phyloP scores from a whole-genome alignment of 1,140 invertebrate genomes.

The Tetramorium alpestre region DNA sequence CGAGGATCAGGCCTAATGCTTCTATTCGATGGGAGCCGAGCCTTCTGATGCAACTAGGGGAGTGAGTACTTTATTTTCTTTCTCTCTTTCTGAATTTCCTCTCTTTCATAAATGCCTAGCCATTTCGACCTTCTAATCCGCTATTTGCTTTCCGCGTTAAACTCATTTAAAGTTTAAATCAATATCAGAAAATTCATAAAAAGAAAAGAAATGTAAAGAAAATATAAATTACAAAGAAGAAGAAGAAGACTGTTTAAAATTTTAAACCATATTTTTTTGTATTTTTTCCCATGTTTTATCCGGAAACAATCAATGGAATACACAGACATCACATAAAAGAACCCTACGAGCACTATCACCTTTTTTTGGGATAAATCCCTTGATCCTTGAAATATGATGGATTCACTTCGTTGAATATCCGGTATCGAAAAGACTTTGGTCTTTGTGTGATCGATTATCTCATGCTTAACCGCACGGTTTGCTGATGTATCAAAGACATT shows the following conservation, averaged over 20 bases:
- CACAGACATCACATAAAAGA: not conserved
- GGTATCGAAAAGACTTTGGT: constrained; percentile 74
- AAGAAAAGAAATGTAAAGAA: not conserved
- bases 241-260: not conserved
- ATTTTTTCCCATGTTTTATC: not conserved
- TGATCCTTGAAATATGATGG: constrained; percentile 77
- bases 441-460: constrained; percentile 65
- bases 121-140: constrained; percentile 21
- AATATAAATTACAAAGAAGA: not conserved
- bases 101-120: not conserved
- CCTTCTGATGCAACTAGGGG: constrained; percentile 72
- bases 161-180: constrained; percentile 4
- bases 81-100: constrained; percentile 26
- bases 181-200: not conserved
- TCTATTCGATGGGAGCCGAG: constrained; percentile 83
- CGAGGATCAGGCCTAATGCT: constrained; percentile 85
- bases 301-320: constrained; percentile 23
- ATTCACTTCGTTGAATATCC: constrained; percentile 80
- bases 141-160: constrained; percentile 19
- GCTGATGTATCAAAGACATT: not conserved
- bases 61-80: constrained; percentile 55
- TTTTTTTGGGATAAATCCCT: constrained; percentile 67
- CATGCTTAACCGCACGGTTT: not conserved
- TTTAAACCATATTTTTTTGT: not conserved
- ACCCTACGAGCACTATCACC: constrained; percentile 61